Conservation (phyloP, 2,888 invertebrate genomes). For the Drosophila koepferae region DNA sequence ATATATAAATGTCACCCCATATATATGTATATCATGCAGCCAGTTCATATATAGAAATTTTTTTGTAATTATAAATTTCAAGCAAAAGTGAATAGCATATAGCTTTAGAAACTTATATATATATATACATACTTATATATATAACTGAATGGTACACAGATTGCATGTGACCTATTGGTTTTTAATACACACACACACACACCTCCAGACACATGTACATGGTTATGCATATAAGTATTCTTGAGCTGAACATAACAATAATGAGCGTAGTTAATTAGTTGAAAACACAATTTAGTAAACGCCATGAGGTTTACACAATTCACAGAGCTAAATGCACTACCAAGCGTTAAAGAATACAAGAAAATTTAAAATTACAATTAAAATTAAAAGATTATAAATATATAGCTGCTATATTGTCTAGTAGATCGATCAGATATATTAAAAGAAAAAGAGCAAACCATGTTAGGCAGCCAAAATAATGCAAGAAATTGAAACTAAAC, state of each 20-base stretch:
- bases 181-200: slow-evolving; percentile 31
- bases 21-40: slow-evolving; percentile 27
- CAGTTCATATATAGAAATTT: slow-evolving; percentile 49
- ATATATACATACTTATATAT: slow-evolving; percentile 34
- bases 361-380: slow-evolving; percentile 8
- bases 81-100: neutral
- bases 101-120: slow-evolving; percentile 16
- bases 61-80: slow-evolving; percentile 59
- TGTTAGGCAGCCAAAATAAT: slow-evolving; percentile 15
- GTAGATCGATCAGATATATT: slow-evolving; percentile 26
- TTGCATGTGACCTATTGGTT: slow-evolving; percentile 41
- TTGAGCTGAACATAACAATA: slow-evolving; percentile 77
- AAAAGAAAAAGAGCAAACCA: neutral
- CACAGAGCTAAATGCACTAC: slow-evolving; percentile 42
- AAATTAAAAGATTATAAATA: slow-evolving; percentile 1
- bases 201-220: slow-evolving; percentile 4
- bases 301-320: slow-evolving; percentile 23
- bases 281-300: slow-evolving; percentile 49
- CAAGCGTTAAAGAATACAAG: slow-evolving; percentile 16
- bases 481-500: slow-evolving; percentile 8
- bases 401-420: slow-evolving; percentile 26
- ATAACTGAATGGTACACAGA: slow-evolving; percentile 29
- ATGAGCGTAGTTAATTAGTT: slow-evolving; percentile 74
- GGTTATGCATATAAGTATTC: slow-evolving; percentile 48
- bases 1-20: slow-evolving; percentile 17